Evolutionary conservation across 2,888 invertebrate species (phyloP), one percentile per base, ranked within the genome.

Genomic region (Dioctria linearis): DNA sequence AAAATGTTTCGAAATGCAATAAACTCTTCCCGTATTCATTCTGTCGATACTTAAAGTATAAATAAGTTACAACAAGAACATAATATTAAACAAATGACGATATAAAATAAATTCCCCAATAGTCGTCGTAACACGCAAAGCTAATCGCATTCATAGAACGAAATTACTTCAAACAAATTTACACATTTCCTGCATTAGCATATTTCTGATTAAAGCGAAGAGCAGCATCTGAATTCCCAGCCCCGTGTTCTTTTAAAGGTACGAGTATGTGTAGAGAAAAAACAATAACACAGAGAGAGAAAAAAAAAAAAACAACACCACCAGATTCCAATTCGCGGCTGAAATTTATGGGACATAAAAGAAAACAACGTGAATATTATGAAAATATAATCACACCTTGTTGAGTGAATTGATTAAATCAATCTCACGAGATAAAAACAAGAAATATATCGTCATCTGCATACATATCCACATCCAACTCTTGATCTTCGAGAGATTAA

Each of bases 331-430:
- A 51, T 49, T 51, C 51, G 11, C 3, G 49, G 54, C 4, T 25
- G 25, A 51, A 69, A 69, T 69, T 51, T 69, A 69, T 51, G 69
- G 25, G 69, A 25, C 37, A 51, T 51, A 69, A 39, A 51, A 51
- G 51, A 67, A 51, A 54, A 54, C 54, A 42, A 69, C 49, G 11
- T 69, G n/a, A 49, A 69, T 69, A 25, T 25, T 25, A 69, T 69
- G 69, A 69, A 69, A 67, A 69, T 51, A 37, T 69, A 69, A 51
- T 51, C 25, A 69, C 69, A 69, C 25, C 69, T 69, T 51, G 69
- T 69, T 51, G 37, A 51, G 51, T 51, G 69, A 25, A 69, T 69
- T 51, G 69, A 69, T 69, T 69, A 69, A 49, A 69, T 69, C 69
- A 69, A 51, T 54, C 4, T 69, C 51, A 11, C 11, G 69, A 39